phyloP scores from a whole-genome alignment of 2,797 vertebrate species.

The Melanotaenia maccullochi region DNA sequence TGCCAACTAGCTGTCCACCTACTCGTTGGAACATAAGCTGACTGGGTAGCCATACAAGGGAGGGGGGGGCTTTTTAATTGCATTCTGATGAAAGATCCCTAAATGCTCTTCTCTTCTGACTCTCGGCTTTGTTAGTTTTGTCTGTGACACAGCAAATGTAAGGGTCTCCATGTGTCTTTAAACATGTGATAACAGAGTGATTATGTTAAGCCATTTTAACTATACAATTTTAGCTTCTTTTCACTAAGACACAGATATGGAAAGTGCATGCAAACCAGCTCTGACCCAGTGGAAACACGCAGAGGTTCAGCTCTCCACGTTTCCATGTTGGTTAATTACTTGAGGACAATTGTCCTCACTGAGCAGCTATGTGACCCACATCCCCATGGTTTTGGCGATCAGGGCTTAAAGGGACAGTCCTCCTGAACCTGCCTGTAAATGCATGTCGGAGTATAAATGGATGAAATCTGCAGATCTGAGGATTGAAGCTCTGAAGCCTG shows the following conservation, averaged over 20 bases:
- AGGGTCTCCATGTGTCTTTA: slow-evolving; percentile 1
- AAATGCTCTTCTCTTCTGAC: slow-evolving; percentile 38
- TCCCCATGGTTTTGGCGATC: slow-evolving; percentile 64
- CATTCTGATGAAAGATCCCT: slow-evolving; percentile 70
- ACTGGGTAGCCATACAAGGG: slow-evolving; percentile 45
- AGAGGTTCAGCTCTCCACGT: slow-evolving; percentile 51
- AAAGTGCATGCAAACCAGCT: slow-evolving; percentile 39
- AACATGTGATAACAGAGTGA: slow-evolving; percentile 22
- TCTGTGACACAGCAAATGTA: slow-evolving; percentile 4
- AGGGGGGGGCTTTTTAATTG: slow-evolving; percentile 59
- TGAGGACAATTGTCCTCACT: slow-evolving; percentile 59
- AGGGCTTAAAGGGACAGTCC: slow-evolving; percentile 67
- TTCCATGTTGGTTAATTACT: slow-evolving; percentile 71
- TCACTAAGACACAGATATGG: slow-evolving; percentile 32
- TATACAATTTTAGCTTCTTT: background rate
- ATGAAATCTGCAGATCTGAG: slow-evolving; percentile 28
- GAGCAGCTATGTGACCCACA: slow-evolving; percentile 63
- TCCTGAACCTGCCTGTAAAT: slow-evolving; percentile 30
- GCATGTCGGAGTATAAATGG: slow-evolving; percentile 29
- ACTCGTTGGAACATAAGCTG: slow-evolving; percentile 61
- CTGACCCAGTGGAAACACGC: slow-evolving; percentile 55
- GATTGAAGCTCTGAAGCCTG: slow-evolving; percentile 40
- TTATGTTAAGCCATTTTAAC: background rate
- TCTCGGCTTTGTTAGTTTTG: slow-evolving; percentile 1
- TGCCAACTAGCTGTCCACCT: slow-evolving; percentile 72